Percentiles rank a stretch among this genome's conserved stretches.
Conservation (phyloP, 2,113 vertebrate genomes). For the Cinclus mexicanus region DNA sequence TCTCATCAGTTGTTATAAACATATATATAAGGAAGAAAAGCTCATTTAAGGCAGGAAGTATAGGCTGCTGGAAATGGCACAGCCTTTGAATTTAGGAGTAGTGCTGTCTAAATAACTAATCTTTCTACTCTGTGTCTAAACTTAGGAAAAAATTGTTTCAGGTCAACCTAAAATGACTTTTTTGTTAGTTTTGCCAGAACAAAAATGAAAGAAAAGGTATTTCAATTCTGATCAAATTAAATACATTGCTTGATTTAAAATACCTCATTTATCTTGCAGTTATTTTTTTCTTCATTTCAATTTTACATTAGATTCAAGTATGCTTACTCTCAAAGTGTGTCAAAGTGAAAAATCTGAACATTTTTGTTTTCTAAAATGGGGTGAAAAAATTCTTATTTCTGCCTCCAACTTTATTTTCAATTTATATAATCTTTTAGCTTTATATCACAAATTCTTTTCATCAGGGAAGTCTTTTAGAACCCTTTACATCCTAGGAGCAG, state of each 20-base stretch:
- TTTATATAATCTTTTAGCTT: neutral
- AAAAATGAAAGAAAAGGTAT: slow-evolving; percentile 19
- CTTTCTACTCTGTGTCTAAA: slow-evolving; percentile 17
- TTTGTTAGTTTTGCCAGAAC: slow-evolving; percentile 11
- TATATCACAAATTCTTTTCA: neutral
- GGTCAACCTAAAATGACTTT: neutral
- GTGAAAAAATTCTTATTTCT: neutral
- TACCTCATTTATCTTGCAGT: neutral
- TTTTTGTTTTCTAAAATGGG: neutral
- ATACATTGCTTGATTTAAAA: neutral
- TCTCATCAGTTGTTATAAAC: slow-evolving; percentile 43
- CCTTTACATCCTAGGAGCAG: neutral
- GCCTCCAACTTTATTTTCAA: neutral
- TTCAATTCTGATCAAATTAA: slow-evolving; percentile 1
- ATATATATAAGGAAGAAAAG: slow-evolving; percentile 37
- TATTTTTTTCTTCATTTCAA: neutral
- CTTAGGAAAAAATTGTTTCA: neutral
- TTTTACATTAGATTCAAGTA: neutral
- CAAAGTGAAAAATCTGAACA: neutral
- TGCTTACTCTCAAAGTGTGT: neutral
- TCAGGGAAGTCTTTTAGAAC: neutral
- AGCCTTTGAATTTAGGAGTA: slow-evolving; percentile 14
- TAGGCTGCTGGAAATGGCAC: slow-evolving; percentile 9
- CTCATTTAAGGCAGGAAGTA: slow-evolving; percentile 49
- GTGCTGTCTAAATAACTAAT: slow-evolving; percentile 26